Evolutionary conservation across 2,113 vertebrate species (phyloP), one percentile per base, ranked within the genome.

Genomic region (Actinemys pallida): DNA sequence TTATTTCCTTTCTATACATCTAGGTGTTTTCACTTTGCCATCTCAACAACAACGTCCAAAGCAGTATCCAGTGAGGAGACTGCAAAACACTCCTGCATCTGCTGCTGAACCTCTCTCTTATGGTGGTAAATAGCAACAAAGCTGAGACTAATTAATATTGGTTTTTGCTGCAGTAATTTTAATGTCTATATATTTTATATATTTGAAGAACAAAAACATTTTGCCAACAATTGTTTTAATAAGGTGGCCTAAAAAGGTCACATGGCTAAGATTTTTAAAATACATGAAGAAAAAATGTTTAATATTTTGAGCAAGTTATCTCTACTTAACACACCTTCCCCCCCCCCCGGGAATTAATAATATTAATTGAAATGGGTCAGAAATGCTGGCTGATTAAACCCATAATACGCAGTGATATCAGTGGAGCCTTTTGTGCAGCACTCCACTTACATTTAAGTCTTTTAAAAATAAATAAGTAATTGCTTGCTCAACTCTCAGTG

Each of bases 81-180:
- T 84, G 81, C 92, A 93, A 39, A 81, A 95, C 12, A 2, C 49
- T 84, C 78, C 31, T 2, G 10, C 29, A 80, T 84, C 47, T 72
- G 49, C 78, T 62, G 50, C 81, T 87, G 87, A 87, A 79, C 7
- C 2, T 81, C 53, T 93, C 47, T 10, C n/a, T 39, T 10, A 4
- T 57, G 76, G 56, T 8, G 17, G 53, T 62, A 17, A 93, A 92
- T 4, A 29, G 39, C 84, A 83, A 86, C 79, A 91, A 87, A 94
- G 87, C 93, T 82, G 10, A 69, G 17, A 92, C 62, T 90, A 86
- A 94, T 11, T 86, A 49, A 90, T 94, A 90, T 1, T 79, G 50
- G 78, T 89, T 95, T 93, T 83, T 92, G 54, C 50, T 88, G 84
- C 93, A 94, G 86, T 1, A 2, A 57, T 92, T 94, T 93, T 90